A percentile compares a stretch with the other conserved stretches of the same genome.
Evolutionary conservation across 2,113 vertebrate genomes (phyloP).

Genomic region (Heterotis niloticus): DNA sequence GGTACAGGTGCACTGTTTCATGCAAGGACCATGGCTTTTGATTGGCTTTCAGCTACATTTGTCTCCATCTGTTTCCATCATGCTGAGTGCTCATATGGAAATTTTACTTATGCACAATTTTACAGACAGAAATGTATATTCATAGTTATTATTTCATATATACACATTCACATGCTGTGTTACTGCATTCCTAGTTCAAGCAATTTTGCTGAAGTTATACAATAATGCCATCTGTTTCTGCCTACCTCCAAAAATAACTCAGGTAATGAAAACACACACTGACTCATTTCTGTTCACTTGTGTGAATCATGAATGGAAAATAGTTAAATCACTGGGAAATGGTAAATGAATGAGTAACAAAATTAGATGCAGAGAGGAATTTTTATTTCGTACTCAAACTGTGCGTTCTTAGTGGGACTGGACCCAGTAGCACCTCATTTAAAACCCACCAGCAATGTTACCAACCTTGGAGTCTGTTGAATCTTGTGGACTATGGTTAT

Average conservation of each 20-base stretch:
- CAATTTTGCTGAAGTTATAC: neutral
- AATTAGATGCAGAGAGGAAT: neutral
- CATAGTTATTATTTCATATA: neutral
- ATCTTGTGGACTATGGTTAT: neutral
- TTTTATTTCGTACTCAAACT: neutral
- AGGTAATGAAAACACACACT: neutral
- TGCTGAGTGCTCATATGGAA: neutral
- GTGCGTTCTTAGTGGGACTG: neutral
- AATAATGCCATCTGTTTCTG: neutral
- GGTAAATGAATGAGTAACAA: neutral
- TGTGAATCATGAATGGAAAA: conserved; percentile 3
- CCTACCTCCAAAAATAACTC: neutral
- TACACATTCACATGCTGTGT: neutral
- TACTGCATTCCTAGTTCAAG: neutral
- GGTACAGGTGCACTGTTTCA: neutral
- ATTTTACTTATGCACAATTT: neutral
- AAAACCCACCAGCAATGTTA: conserved; percentile 3
- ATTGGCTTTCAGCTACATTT: conserved; percentile 10
- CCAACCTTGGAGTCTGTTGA: neutral
- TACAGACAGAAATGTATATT: neutral
- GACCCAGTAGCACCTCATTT: neutral
- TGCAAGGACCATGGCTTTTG: neutral
- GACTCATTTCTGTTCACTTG: neutral
- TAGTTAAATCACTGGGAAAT: neutral
- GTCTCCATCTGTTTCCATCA: neutral